phyloP scores from a whole-genome alignment of 2,113 vertebrate species.

The Labrus mixtus region DNA sequence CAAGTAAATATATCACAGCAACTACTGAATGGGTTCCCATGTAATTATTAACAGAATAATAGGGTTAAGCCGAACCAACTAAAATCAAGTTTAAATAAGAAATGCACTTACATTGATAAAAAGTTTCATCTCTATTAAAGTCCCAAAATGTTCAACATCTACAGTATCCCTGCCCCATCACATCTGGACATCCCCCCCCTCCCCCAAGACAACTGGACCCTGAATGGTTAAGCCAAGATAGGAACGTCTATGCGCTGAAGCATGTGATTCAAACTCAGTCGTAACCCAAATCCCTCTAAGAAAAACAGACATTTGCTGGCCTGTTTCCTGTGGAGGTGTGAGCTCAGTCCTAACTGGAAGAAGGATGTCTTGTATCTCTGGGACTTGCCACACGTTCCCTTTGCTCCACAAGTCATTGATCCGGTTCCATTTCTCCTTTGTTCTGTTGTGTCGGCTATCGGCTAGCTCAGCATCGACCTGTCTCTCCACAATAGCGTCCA shows the following conservation, averaged over 20 bases:
- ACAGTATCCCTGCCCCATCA: too few relatives aligned
- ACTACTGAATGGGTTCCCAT: too few relatives aligned
- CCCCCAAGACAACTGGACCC: conserved; percentile 60
- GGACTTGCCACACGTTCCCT: conserved; percentile 33
- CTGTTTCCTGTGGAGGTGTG: rapidly evolving
- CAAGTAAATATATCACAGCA: too few relatives aligned
- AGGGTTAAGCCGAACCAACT: too few relatives aligned
- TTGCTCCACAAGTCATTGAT: conserved; percentile 31
- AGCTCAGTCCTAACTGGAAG: background rate
- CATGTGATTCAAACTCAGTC: background rate
- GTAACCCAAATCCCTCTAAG: background rate
- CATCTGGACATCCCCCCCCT: background rate
- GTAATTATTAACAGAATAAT: too few relatives aligned
- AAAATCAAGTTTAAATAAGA: too few relatives aligned
- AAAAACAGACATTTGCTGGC: background rate
- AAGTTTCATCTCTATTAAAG: too few relatives aligned
- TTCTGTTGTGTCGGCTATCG: rapidly evolving
- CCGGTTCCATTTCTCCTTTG: rapidly evolving
- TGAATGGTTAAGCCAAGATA: conserved; percentile 69
- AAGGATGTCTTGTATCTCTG: conserved; percentile 36
- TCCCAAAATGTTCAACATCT: background rate
- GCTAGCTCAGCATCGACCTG: background rate
- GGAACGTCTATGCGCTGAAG: background rate
- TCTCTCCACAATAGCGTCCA: conserved; percentile 31
- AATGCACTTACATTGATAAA: too few relatives aligned